phyloP scores from a whole-genome alignment of 2,888 invertebrate genomes.

The Poecilus cupreus region DNA sequence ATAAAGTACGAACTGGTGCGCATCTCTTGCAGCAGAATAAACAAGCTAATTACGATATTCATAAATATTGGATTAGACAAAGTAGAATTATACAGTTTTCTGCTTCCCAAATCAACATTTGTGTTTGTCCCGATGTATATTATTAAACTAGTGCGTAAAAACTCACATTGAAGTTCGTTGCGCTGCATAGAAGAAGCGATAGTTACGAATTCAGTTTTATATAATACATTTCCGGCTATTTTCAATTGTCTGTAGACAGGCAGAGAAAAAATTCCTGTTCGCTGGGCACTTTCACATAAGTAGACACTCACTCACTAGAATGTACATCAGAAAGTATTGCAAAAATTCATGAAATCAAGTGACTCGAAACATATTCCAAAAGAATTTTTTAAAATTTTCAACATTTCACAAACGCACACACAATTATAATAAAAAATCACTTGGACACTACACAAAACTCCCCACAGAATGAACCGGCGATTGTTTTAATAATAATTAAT shows the following conservation, averaged over 20 bases:
- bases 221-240: slow-evolving; percentile 57
- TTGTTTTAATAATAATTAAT: not conserved
- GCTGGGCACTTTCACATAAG: slow-evolving; percentile 52
- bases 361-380: slow-evolving; percentile 45
- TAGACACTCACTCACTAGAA: slow-evolving; percentile 48
- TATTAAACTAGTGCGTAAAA: not conserved
- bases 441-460: slow-evolving; percentile 18
- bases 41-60: too few relatives aligned
- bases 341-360: slow-evolving; percentile 42
- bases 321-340: slow-evolving; percentile 14
- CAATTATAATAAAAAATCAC: slow-evolving; percentile 18
- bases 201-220: slow-evolving; percentile 59
- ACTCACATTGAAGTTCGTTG: slow-evolving; percentile 51
- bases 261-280: slow-evolving; percentile 38
- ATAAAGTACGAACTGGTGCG: too few relatives aligned
- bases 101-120: too few relatives aligned
- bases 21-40: too few relatives aligned
- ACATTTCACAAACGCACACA: slow-evolving; percentile 26
- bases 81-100: too few relatives aligned
- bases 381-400: slow-evolving; percentile 20
- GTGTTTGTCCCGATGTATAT: too few relatives aligned
- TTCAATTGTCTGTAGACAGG: slow-evolving; percentile 55
- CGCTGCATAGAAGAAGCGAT: slow-evolving; percentile 53
- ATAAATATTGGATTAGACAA: too few relatives aligned
- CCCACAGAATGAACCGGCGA: slow-evolving; percentile 17